Evolutionary conservation across 2,113 vertebrate species (phyloP).

Genomic region (Megaleporinus macrocephalus): DNA sequence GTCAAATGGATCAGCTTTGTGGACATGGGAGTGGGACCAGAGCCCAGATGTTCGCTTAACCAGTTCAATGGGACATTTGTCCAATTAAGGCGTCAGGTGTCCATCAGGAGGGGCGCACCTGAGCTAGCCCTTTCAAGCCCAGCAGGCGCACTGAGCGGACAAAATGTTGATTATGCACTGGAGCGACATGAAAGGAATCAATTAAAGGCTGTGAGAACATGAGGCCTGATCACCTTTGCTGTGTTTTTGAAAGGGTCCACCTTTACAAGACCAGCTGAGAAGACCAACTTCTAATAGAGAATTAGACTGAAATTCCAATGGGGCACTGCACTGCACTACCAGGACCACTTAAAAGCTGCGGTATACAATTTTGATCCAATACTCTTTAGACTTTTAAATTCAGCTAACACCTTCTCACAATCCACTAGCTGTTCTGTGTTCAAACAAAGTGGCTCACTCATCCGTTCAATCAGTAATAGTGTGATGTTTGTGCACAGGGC

Average conservation of each 20-base stretch:
- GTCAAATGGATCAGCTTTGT: constrained; percentile 42
- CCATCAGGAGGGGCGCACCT: constrained; percentile 50
- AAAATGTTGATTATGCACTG: constrained; percentile 65
- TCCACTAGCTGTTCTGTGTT: too few relatives aligned
- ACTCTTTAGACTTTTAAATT: too few relatives aligned
- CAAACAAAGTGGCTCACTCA: too few relatives aligned
- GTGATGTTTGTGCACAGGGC: too few relatives aligned
- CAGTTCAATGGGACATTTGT: constrained; percentile 66
- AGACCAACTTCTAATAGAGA: neutral
- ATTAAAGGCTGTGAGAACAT: constrained; percentile 43
- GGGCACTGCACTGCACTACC: too few relatives aligned
- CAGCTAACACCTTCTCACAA: too few relatives aligned
- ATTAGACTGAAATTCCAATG: neutral
- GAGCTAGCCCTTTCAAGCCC: constrained; percentile 34
- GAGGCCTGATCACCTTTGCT: constrained; percentile 3
- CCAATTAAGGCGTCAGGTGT: constrained; percentile 59
- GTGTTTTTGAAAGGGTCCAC: neutral
- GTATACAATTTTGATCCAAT: too few relatives aligned
- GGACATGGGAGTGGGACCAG: constrained; percentile 52
- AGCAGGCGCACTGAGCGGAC: constrained; percentile 54
- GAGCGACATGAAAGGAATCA: constrained; percentile 62
- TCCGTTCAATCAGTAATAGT: too few relatives aligned
- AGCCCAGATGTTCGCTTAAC: constrained; percentile 61
- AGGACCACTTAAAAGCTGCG: too few relatives aligned
- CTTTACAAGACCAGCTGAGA: constrained; percentile 1